Percentiles rank a stretch among this genome's conserved stretches.
Conservation (phyloP, 2,888 invertebrate species). For the Agonopterix heracliana region DNA sequence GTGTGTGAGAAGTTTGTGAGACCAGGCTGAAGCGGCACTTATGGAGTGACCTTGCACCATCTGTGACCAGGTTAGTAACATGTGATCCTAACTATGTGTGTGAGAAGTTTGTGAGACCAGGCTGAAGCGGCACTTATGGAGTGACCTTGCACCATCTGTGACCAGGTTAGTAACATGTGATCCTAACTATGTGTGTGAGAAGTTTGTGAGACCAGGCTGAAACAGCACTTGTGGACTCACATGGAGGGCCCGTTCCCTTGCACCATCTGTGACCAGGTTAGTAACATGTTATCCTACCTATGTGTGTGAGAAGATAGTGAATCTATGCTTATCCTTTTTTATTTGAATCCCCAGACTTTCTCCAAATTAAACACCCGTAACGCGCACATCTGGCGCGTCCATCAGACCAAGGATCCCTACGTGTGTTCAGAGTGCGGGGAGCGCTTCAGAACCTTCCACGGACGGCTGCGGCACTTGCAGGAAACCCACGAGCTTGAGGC, state of each 20-base stretch:
- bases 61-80: conserved; percentile 2
- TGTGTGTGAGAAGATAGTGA: too few relatives aligned
- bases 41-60: conserved; percentile 1
- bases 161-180: conserved; percentile 2
- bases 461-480: conserved; percentile 6
- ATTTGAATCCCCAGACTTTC: conserved; percentile 3
- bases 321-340: too few relatives aligned
- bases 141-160: too few relatives aligned
- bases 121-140: too few relatives aligned
- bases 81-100: too few relatives aligned
- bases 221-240: conserved; percentile 1
- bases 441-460: conserved; percentile 8
- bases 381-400: conserved; percentile 9
- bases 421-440: conserved; percentile 5
- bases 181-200: not conserved
- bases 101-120: too few relatives aligned
- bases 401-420: conserved; percentile 3
- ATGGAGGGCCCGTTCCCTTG: conserved; percentile 2
- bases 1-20: not conserved
- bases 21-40: not conserved
- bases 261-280: conserved; percentile 3
- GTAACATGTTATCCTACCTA: not conserved
- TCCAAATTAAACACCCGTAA: conserved; percentile 8
- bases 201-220: not conserved
- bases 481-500: not conserved